These are phyloP conservation scores for Agriopis aurantiaria DNA, from an alignment of 2,888 invertebrate genomes.

Conservation along the genomic window DNA sequence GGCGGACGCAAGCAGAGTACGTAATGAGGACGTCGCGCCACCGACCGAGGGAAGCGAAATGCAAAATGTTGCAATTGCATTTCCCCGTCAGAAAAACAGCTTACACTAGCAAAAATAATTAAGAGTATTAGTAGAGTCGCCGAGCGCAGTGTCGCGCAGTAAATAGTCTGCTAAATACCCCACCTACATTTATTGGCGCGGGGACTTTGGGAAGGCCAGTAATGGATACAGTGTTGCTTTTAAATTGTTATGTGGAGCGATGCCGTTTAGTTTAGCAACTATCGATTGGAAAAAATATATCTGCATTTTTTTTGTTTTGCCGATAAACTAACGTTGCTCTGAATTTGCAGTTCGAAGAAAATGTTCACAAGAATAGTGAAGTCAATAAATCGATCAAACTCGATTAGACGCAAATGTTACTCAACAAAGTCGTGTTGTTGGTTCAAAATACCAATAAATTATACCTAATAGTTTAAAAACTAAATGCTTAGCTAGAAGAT, in stretches of 20 bases:
- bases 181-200: slow-evolving; percentile 82
- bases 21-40: slow-evolving; percentile 74
- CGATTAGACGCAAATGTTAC: too few relatives aligned
- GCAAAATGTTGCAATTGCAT: slow-evolving; percentile 84
- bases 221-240: slow-evolving; percentile 82
- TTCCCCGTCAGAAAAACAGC: slow-evolving; percentile 84
- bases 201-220: slow-evolving; percentile 72
- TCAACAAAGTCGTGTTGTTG: too few relatives aligned
- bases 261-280: slow-evolving; percentile 57
- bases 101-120: slow-evolving; percentile 85
- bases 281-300: slow-evolving; percentile 47
- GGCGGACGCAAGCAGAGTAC: slow-evolving; percentile 74
- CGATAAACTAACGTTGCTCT: background rate
- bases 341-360: background rate
- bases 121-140: slow-evolving; percentile 83
- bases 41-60: slow-evolving; percentile 64
- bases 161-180: slow-evolving; percentile 84
- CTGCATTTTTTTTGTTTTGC: background rate
- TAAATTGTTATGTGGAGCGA: slow-evolving; percentile 66
- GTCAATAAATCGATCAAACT: too few relatives aligned
- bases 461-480: too few relatives aligned
- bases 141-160: slow-evolving; percentile 79
- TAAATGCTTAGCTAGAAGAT: too few relatives aligned
- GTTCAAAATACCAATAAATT: too few relatives aligned
- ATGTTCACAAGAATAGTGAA: background rate